These are phyloP conservation scores for Chelmon rostratus DNA, from an alignment of 2,797 vertebrate species.

Conservation along the genomic window DNA sequence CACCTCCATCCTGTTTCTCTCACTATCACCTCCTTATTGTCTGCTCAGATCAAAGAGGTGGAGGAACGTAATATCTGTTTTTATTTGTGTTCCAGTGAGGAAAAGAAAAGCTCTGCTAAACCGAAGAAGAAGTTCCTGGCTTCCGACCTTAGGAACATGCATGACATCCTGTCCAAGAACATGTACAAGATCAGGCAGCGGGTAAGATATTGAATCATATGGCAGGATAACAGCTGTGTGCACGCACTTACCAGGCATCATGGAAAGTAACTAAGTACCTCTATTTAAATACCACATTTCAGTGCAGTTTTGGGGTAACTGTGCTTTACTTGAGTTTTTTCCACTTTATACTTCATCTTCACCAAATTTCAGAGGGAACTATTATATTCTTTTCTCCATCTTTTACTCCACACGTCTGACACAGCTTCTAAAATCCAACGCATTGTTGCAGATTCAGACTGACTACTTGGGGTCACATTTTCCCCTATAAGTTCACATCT, in stretches of 20 bases:
- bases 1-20: neutral
- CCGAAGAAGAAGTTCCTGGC: constrained; percentile 86
- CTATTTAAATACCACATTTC: neutral
- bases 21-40: neutral
- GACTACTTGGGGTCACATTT: neutral
- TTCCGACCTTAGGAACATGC: constrained; percentile 91
- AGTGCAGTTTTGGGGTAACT: neutral
- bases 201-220: constrained; percentile 82
- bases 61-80: constrained; percentile 5
- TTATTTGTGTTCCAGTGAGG: constrained; percentile 79
- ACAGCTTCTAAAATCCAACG: neutral
- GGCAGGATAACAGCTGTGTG: neutral
- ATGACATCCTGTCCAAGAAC: constrained; percentile 95
- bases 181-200: constrained; percentile 96
- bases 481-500: too few species aligned
- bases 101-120: constrained; percentile 81
- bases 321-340: neutral
- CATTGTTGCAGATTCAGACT: neutral
- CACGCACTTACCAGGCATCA: neutral
- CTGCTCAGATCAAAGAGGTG: neutral
- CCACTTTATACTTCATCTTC: neutral
- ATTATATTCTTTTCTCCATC: neutral
- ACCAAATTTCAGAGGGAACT: neutral
- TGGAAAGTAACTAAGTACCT: neutral
- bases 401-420: neutral